Conservation (phyloP, 2,797 vertebrate species). For the Oophaga sylvatica region DNA sequence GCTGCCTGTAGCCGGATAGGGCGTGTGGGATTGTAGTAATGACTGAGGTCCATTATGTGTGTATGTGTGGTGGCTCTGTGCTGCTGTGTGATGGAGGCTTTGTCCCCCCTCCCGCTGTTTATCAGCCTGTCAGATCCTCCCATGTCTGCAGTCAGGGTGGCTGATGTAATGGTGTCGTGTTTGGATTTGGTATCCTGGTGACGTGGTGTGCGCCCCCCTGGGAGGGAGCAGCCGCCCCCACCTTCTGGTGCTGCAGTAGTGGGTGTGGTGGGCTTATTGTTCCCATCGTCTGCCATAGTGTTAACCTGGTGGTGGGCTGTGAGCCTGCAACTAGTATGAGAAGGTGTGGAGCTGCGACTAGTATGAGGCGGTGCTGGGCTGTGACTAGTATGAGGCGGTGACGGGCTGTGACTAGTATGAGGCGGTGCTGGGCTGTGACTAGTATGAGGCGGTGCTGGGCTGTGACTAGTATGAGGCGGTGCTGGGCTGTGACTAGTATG, state of each 20-base stretch:
- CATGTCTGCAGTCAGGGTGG: background rate
- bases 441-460: too few relatives aligned
- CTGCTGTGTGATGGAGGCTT: constrained; percentile 7
- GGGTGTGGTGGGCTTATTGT: constrained; percentile 41
- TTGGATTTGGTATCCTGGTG: background rate
- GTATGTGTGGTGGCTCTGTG: background rate
- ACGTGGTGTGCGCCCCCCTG: background rate
- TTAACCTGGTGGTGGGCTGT: too few relatives aligned
- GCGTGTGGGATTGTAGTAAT: background rate
- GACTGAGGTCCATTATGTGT: too few relatives aligned
- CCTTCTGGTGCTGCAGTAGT: constrained; percentile 19
- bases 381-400: too few relatives aligned
- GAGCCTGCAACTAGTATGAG: too few relatives aligned
- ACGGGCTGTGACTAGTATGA: too few relatives aligned
- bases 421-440: too few relatives aligned
- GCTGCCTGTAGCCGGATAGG: background rate
- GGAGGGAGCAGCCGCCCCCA: background rate
- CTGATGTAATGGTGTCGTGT: background rate
- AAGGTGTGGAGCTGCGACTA: too few relatives aligned
- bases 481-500: too few relatives aligned
- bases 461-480: too few relatives aligned
- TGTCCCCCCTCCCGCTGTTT: background rate
- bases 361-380: too few relatives aligned
- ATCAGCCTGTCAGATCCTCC: too few relatives aligned
- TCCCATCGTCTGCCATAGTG: background rate